Evolutionary conservation across 2,888 invertebrate genomes (phyloP), one percentile per base, ranked within the genome.

Genomic region (Lapara coniferarum): DNA sequence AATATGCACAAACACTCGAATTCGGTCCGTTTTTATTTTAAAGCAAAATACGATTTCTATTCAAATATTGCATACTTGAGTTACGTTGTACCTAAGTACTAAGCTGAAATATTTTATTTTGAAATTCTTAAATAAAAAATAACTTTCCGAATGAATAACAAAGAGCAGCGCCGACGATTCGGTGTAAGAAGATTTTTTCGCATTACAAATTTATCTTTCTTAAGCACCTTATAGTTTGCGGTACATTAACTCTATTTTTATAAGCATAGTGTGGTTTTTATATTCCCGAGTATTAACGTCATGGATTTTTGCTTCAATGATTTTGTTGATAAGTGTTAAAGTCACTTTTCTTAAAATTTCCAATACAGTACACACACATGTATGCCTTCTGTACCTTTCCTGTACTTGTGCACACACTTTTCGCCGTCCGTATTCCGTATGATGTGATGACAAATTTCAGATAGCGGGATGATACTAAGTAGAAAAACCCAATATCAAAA

Each of bases 231-330:
- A 19, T 25, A 55, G 14, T 63, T 57, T 52, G 14, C 14, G 19
- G 2, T 52, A 67, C 51, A 52, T 49, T 67, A 57, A 16, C 49
- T 51, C 37, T 49, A 52, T 66, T 66, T 53, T 52, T 30, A 30
- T n/a, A 14, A 66, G 30, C 10, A 14, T 16, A 57, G 57, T 16
- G 19, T 68, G 51, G 25, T 25, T 46, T 57, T 25, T 56, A 44
- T 37, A 56, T 7, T 10, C n/a, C 8, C 16, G 55, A 55, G 12
- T 46, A 44, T 63, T 63, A 19, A 19, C 46, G 16, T 44, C 46
- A 46, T 13, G 10, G 12, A 7, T 63, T 49, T 13, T 59, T 46
- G 46, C 46, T 59, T 16, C 46, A 59, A 46, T 46, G 16, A 51
- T 30, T 59, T 59, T 4, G 37, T 12, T n/a, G 10, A 59, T 37